Evolutionary conservation across 1,140 invertebrate genomes (phyloP).

Genomic region (Spodoptera litura): DNA sequence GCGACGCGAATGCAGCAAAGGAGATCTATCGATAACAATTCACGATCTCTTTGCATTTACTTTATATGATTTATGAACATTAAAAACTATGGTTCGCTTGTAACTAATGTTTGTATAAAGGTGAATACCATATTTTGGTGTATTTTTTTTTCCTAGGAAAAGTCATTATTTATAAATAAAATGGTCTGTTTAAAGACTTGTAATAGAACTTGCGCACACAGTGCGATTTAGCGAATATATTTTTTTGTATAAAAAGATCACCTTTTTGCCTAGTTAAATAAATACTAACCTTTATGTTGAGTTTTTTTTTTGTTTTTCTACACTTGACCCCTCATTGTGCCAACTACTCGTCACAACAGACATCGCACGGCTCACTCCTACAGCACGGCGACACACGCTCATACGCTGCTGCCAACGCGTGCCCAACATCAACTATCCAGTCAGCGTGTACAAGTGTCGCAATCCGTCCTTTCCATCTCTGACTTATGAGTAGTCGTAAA

Average conservation of each 20-base stretch:
- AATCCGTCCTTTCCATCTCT: conserved; percentile 1
- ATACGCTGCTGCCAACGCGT: background rate
- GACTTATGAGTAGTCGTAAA: no score
- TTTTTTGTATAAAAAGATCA: conserved; percentile 48
- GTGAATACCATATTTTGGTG: conserved; percentile 69
- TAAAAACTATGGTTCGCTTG: conserved; percentile 39
- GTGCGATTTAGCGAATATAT: conserved; percentile 45
- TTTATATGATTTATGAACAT: conserved; percentile 50
- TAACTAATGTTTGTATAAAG: conserved; percentile 63
- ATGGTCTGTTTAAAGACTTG: conserved; percentile 78
- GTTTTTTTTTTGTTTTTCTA: conserved; percentile 39
- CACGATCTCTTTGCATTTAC: conserved; percentile 51
- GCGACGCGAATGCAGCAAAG: conserved; percentile 25
- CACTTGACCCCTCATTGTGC: background rate
- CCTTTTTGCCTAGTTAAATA: conserved; percentile 40
- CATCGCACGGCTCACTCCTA: background rate
- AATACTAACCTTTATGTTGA: conserved; percentile 36
- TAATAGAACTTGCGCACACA: conserved; percentile 51
- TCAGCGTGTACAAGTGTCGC: background rate
- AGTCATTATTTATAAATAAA: conserved; percentile 65
- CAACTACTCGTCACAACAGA: background rate
- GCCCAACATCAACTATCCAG: background rate
- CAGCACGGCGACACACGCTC: background rate
- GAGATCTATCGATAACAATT: conserved; percentile 39
- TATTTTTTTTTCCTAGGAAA: conserved; percentile 74